phyloP scores from a whole-genome alignment of 2,888 invertebrate genomes.

The Macaria notata region DNA sequence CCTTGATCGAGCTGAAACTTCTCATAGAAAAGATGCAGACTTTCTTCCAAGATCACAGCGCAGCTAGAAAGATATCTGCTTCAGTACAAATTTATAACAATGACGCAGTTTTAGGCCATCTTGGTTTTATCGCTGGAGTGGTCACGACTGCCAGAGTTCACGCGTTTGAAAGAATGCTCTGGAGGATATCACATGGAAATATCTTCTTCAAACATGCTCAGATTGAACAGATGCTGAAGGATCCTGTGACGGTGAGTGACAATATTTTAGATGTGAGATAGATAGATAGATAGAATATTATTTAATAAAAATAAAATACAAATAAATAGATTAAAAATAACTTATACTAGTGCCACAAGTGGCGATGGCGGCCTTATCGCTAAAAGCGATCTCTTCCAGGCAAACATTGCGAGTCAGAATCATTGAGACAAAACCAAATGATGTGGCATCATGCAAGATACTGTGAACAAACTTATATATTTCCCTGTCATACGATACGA shows the following conservation, averaged over 20 bases:
- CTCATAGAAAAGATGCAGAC: slow-evolving; percentile 74
- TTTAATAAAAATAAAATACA: too few relatives aligned
- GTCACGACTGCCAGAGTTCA: slow-evolving; percentile 69
- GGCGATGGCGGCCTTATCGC: too few relatives aligned
- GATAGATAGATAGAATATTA: too few relatives aligned
- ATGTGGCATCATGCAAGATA: too few relatives aligned
- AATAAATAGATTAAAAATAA: too few relatives aligned
- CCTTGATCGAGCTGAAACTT: slow-evolving; percentile 67
- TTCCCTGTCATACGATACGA: too few relatives aligned
- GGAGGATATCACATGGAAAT: slow-evolving; percentile 77
- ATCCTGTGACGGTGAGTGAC: slow-evolving; percentile 67
- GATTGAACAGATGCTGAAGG: slow-evolving; percentile 68
- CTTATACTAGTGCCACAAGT: too few relatives aligned
- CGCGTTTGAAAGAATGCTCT: slow-evolving; percentile 74
- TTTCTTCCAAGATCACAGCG: slow-evolving; percentile 84
- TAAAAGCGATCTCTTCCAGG: too few relatives aligned
- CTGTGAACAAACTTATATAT: too few relatives aligned
- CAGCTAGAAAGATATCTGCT: slow-evolving; percentile 71
- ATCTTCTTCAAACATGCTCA: slow-evolving; percentile 78
- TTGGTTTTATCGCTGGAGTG: slow-evolving; percentile 75
- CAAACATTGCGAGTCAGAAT: too few relatives aligned
- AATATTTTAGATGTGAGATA: too few relatives aligned
- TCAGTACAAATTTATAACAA: slow-evolving; percentile 72
- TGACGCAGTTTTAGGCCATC: slow-evolving; percentile 67
- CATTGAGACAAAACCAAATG: too few relatives aligned